These are phyloP conservation scores for Ephialtes manifestator DNA, from an alignment of 2,888 invertebrate species.

Conservation along the genomic window DNA sequence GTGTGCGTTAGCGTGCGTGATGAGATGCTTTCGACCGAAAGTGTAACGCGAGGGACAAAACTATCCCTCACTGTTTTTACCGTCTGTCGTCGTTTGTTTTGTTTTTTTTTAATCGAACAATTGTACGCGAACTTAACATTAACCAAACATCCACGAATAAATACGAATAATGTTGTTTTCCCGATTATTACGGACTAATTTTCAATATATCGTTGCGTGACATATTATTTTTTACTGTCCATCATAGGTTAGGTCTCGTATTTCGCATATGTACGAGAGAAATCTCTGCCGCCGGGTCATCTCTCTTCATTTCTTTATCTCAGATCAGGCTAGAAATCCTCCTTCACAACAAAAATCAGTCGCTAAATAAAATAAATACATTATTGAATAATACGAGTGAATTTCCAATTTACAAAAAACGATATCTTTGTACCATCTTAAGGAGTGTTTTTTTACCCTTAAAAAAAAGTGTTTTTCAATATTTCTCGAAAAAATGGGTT, in stretches of 20 bases:
- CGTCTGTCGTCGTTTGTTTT: background rate
- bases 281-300: constrained; percentile 20
- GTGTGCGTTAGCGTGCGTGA: background rate
- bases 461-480: constrained; percentile 25
- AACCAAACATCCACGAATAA: background rate
- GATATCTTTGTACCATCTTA: background rate
- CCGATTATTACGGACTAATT: background rate
- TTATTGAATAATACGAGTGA: background rate
- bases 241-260: constrained; percentile 7
- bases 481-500: constrained; percentile 86
- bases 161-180: constrained; percentile 2
- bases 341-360: constrained; percentile 13
- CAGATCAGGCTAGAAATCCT: constrained; percentile 38
- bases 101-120: background rate
- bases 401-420: background rate
- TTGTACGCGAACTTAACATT: background rate
- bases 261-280: background rate
- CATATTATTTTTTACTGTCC: background rate
- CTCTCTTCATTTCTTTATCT: constrained; percentile 17
- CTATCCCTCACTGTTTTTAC: background rate
- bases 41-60: background rate
- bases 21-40: background rate
- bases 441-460: background rate
- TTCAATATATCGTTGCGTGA: background rate
- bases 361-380: constrained; percentile 1